These are phyloP conservation scores for Drosophila sulfurigaster DNA, from an alignment of 1,140 invertebrate species.

Conservation along the genomic window DNA sequence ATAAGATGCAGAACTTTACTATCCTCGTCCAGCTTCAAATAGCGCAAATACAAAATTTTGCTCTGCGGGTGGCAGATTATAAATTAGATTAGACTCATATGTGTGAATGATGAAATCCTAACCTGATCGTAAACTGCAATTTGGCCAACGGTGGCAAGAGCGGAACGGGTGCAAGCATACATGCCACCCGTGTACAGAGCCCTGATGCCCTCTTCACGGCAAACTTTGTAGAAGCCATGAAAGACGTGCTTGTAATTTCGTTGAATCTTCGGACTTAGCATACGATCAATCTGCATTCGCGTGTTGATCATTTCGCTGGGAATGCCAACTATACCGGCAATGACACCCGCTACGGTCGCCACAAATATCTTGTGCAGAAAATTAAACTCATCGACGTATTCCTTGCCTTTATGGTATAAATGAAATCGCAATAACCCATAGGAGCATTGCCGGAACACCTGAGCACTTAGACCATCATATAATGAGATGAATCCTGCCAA, in stretches of 20 bases:
- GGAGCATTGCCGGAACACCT: conserved; percentile 55
- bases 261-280: not conserved
- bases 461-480: conserved; percentile 59
- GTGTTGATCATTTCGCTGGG: conserved; percentile 64
- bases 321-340: conserved; percentile 44
- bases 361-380: conserved; percentile 37
- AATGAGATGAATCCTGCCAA: conserved; percentile 51
- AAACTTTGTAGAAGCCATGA: conserved; percentile 40
- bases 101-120: not conserved
- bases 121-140: conserved; percentile 68
- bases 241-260: conserved; percentile 57
- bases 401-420: conserved; percentile 56
- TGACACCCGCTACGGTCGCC: conserved; percentile 46
- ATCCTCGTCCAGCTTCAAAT: conserved; percentile 25
- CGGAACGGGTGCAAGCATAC: conserved; percentile 13
- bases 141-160: conserved; percentile 45
- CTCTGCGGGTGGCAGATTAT: conserved; percentile 1
- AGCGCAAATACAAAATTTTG: conserved; percentile 32
- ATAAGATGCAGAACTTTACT: conserved; percentile 47
- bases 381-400: conserved; percentile 25
- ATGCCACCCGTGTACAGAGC: conserved; percentile 45
- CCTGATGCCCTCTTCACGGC: conserved; percentile 35
- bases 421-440: conserved; percentile 61
- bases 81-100: too few species aligned
- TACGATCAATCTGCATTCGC: conserved; percentile 61